These are phyloP conservation scores for Hydrotaea cyrtoneurina DNA, from an alignment of 2,888 invertebrate species.

Conservation along the genomic window DNA sequence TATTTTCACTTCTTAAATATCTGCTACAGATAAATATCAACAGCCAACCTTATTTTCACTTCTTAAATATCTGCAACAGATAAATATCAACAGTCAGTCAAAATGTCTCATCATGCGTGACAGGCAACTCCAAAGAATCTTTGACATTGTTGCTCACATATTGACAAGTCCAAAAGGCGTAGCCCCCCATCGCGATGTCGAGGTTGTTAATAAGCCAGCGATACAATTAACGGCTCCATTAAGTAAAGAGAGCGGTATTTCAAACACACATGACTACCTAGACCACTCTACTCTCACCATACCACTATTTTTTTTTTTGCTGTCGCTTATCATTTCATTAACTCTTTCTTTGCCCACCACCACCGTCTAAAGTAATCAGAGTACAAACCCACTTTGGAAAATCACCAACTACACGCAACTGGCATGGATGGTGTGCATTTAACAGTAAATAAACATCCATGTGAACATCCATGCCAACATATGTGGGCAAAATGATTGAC, in stretches of 20 bases:
- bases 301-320: not conserved
- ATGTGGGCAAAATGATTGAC: conserved; percentile 67
- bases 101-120: no score
- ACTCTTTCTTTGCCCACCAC: not conserved
- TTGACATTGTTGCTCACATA: no score
- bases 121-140: no score
- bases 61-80: no score
- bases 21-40: no score
- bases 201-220: no score
- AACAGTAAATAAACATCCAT: conserved; percentile 28
- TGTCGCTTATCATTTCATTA: conserved; percentile 13
- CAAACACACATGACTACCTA: no score
- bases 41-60: no score
- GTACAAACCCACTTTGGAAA: not conserved
- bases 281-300: not conserved
- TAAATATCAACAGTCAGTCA: no score
- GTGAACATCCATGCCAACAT: conserved; percentile 21
- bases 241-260: not conserved
- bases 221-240: not conserved
- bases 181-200: no score
- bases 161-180: no score
- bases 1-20: no score
- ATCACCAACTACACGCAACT: not conserved
- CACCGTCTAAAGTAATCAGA: not conserved
- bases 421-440: conserved; percentile 8